phyloP scores from a whole-genome alignment of 2,888 invertebrate species.

The Synergus laeviventris region DNA sequence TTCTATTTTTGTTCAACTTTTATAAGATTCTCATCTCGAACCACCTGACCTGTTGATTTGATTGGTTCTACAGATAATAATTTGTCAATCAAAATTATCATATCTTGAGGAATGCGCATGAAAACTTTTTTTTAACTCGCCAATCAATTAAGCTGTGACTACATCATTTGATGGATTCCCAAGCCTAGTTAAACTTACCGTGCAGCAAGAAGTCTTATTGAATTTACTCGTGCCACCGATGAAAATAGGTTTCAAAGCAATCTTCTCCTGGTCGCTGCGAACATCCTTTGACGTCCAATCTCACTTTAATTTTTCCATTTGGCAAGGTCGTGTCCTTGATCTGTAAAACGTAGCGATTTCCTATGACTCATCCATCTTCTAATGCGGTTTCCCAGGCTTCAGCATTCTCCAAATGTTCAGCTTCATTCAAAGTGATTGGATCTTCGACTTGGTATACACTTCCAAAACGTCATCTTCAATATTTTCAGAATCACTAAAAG shows the following conservation, averaged over 20 bases:
- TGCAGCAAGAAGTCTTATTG: slow-evolving; percentile 43
- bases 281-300: slow-evolving; percentile 41
- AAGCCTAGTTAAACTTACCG: slow-evolving; percentile 35
- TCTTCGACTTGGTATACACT: not conserved
- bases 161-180: slow-evolving; percentile 46
- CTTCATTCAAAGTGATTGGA: slow-evolving; percentile 42
- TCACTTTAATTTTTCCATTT: not conserved
- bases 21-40: not conserved
- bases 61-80: slow-evolving; percentile 29
- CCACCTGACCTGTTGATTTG: not conserved
- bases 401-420: slow-evolving; percentile 30
- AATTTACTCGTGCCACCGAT: slow-evolving; percentile 42
- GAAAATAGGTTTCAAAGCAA: slow-evolving; percentile 46
- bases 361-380: slow-evolving; percentile 25
- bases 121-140: slow-evolving; percentile 42
- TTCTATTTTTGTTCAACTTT: not conserved
- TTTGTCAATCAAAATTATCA: slow-evolving; percentile 36
- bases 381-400: slow-evolving; percentile 41
- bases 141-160: slow-evolving; percentile 42
- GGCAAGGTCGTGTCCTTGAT: slow-evolving; percentile 13
- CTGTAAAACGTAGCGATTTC: slow-evolving; percentile 17
- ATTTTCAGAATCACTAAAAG: too few relatives aligned
- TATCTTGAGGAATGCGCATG: slow-evolving; percentile 46
- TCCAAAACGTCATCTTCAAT: not conserved
- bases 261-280: slow-evolving; percentile 45